Percentiles rank a stretch among this genome's conserved stretches.
phyloP scores from a whole-genome alignment of 2,113 vertebrate genomes.

The Arenaria interpres region DNA sequence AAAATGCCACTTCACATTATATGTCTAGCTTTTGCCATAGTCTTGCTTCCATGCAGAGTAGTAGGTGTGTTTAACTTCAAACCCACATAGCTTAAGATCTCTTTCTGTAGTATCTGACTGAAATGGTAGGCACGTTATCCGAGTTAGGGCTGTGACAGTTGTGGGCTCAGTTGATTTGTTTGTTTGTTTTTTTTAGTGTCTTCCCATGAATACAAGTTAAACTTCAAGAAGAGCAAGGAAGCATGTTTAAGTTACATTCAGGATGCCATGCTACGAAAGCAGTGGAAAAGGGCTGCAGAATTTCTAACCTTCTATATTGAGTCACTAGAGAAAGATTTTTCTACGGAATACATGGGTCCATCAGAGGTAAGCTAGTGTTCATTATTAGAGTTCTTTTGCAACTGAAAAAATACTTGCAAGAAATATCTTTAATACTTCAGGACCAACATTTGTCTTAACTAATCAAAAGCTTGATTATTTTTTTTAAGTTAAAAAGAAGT shows the following conservation, averaged over 20 bases:
- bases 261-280: slow-evolving; percentile 84
- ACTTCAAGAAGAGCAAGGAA: slow-evolving; percentile 76
- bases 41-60: neutral
- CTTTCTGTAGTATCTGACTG: neutral
- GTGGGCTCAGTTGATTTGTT: neutral
- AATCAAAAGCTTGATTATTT: neutral
- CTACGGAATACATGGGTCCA: neutral
- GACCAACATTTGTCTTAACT: neutral
- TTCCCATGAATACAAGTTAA: slow-evolving; percentile 34
- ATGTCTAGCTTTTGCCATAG: neutral
- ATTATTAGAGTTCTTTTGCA: neutral
- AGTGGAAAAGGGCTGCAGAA: slow-evolving; percentile 85
- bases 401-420: neutral
- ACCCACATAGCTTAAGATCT: neutral
- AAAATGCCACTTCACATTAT: neutral
- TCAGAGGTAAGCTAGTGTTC: slow-evolving; percentile 76
- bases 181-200: slow-evolving; percentile 29
- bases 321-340: slow-evolving; percentile 74
- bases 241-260: slow-evolving; percentile 80
- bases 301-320: slow-evolving; percentile 83
- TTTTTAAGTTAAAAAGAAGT: neutral
- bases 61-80: neutral
- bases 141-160: neutral
- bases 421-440: neutral
- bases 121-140: neutral